A percentile compares a stretch with the other conserved stretches of the same genome.
phyloP scores from a whole-genome alignment of 2,113 vertebrate genomes.

The Semnornis frantzii region DNA sequence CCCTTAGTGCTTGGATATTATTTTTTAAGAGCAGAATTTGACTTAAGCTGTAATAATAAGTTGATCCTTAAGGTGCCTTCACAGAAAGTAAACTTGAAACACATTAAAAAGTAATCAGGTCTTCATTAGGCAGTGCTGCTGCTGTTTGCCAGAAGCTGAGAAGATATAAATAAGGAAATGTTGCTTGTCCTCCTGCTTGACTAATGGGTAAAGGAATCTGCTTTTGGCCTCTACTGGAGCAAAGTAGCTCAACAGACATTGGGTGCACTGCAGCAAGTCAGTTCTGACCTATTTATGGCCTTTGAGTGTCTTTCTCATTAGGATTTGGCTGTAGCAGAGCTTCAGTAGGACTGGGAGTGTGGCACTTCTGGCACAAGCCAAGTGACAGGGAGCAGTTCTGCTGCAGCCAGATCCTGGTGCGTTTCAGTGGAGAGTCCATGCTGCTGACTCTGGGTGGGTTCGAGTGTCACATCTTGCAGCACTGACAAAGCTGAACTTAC shows the following conservation, averaged over 20 bases:
- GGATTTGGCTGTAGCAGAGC: neutral
- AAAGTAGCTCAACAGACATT: neutral
- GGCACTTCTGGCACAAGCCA: rapidly evolving
- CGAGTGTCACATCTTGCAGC: too few relatives aligned
- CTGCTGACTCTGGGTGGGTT: too few relatives aligned
- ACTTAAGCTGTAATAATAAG: neutral
- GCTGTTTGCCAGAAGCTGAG: slow-evolving; percentile 23
- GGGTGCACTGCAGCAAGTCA: neutral
- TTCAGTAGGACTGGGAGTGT: neutral
- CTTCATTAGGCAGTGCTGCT: slow-evolving; percentile 12
- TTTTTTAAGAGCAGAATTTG: neutral
- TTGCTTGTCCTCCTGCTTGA: slow-evolving; percentile 5
- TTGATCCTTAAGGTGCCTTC: neutral
- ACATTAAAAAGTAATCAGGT: slow-evolving; percentile 28
- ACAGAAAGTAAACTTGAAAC: neutral
- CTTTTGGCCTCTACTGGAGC: neutral
- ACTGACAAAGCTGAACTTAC: too few relatives aligned
- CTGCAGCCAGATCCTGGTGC: neutral
- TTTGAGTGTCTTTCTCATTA: neutral
- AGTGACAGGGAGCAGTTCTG: neutral
- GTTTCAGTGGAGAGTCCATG: too few relatives aligned
- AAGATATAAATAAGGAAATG: slow-evolving; percentile 46
- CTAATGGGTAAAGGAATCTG: slow-evolving; percentile 15
- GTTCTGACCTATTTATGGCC: neutral
- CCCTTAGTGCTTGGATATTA: neutral